Evolutionary conservation across 2,888 invertebrate genomes (phyloP), one percentile per base, ranked within the genome.

Genomic region (Anarsia innoxiella): DNA sequence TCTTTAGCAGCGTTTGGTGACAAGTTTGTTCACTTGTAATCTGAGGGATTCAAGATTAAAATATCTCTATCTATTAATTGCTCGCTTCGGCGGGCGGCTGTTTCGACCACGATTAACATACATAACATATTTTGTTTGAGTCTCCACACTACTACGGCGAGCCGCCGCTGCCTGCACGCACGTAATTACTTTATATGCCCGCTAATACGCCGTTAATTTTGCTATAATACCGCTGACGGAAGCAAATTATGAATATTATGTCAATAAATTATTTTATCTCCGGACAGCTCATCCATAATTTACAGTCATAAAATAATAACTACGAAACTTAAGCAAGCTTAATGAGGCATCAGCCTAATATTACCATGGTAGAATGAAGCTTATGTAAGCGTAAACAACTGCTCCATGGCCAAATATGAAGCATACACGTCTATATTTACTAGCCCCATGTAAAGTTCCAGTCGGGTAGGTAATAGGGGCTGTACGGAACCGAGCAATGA

Each of bases 21-120:
- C 79, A 82, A 74, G 68, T 73, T 71, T 66, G 71, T 69, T 66
- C 64, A 66, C 67, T 68, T 70, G 69, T 79, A 79, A 79, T 73
- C 70, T 63, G 54, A 46, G 48, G 59, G 66, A 71, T 78, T 71
- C 62, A 25, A 25, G 19, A 19, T 19, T 19, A 19, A 61, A 67
- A 55, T 26, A 39, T 13, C 64, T 56, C 49, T 62, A 53, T 62
- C 53, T 51, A 65, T 65, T 64, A 70, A 65, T 56, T 60, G 56
- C 50, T n/a, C n/a, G n/a, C n/a, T n/a, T n/a, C n/a, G n/a, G 40
- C 39, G 38, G 39, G 46, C 39, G 41, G 30, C 39, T 41, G 34
- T 40, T 44, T 44, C 14, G 9, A 30, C 23, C 36, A 30, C 45
- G 41, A 50, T 41, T 45, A 48, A 37, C n/a, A n/a, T n/a, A n/a